Evolutionary conservation across 2,797 vertebrate genomes (phyloP).

Genomic region (Uromys caudimaculatus): DNA sequence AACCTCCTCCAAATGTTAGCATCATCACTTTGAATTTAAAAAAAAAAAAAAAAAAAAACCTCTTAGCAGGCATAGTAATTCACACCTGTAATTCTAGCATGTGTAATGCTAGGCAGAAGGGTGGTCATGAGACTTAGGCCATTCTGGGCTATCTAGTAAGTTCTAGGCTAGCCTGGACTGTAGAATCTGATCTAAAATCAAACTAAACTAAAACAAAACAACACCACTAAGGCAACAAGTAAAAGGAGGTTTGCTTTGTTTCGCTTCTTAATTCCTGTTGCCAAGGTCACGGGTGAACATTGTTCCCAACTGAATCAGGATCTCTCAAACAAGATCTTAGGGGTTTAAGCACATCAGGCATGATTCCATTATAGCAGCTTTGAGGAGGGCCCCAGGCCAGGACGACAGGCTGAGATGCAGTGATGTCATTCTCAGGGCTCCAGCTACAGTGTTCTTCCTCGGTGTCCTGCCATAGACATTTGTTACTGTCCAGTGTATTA

Average conservation of each 20-base stretch:
- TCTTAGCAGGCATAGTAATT: not conserved
- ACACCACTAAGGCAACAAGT: not conserved
- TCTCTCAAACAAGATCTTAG: not conserved
- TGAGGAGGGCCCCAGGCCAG: not conserved
- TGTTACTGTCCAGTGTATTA: not conserved
- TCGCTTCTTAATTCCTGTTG: not conserved
- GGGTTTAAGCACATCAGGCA: too few species aligned
- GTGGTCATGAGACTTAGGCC: too few species aligned
- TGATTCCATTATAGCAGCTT: not conserved
- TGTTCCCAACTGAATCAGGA: not conserved
- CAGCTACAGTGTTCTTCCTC: not conserved
- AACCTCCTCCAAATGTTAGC: not conserved
- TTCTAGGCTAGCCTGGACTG: not conserved
- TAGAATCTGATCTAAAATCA: not conserved
- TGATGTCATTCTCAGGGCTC: not conserved
- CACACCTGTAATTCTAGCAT: not conserved
- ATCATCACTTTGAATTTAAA: not conserved
- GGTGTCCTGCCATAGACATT: not conserved
- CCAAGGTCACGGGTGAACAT: not conserved
- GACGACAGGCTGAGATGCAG: not conserved
- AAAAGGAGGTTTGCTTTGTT: not conserved
- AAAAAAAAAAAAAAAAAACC: not conserved
- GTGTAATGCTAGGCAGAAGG: too few species aligned
- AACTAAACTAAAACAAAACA: not conserved
- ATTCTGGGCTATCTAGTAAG: not conserved